Evolutionary conservation across 2,113 vertebrate species (phyloP).

Genomic region (Amia ocellicauda): DNA sequence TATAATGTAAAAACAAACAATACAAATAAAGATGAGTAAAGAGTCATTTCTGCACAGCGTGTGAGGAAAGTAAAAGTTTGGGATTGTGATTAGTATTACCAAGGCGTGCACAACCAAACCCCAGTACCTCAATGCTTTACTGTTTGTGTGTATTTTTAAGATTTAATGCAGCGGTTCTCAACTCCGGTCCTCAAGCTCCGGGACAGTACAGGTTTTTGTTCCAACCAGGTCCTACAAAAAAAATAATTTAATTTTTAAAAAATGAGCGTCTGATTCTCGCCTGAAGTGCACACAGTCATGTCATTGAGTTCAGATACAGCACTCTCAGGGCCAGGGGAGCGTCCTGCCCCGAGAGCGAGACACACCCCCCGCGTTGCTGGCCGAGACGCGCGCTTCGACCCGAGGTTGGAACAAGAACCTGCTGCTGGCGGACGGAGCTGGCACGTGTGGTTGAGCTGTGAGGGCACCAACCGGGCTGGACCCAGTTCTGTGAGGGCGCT

Average conservation of each 20-base stretch:
- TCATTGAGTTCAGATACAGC: slow-evolving; percentile 45
- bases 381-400: slow-evolving; percentile 58
- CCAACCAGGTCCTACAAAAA: slow-evolving; percentile 83
- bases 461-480: slow-evolving; percentile 4
- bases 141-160: slow-evolving; percentile 44
- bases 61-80: slow-evolving; percentile 41
- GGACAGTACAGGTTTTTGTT: slow-evolving; percentile 81
- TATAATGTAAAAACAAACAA: slow-evolving; percentile 61
- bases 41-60: slow-evolving; percentile 46
- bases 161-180: slow-evolving; percentile 78
- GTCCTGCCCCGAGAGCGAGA: slow-evolving; percentile 61
- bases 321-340: slow-evolving; percentile 27
- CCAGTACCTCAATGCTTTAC: slow-evolving; percentile 64
- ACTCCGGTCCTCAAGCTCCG: slow-evolving; percentile 80
- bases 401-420: slow-evolving; percentile 81
- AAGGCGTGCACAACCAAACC: slow-evolving; percentile 56
- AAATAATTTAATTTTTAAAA: slow-evolving; percentile 76
- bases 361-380: slow-evolving; percentile 55
- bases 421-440: slow-evolving; percentile 49
- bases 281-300: slow-evolving; percentile 45
- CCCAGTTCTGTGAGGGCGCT: neutral
- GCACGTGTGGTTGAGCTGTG: slow-evolving; percentile 34
- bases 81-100: slow-evolving; percentile 51
- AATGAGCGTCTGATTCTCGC: slow-evolving; percentile 47
- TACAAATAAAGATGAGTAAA: slow-evolving; percentile 46